phyloP scores from a whole-genome alignment of 2,797 vertebrate genomes.

The Echeneis naucrates region DNA sequence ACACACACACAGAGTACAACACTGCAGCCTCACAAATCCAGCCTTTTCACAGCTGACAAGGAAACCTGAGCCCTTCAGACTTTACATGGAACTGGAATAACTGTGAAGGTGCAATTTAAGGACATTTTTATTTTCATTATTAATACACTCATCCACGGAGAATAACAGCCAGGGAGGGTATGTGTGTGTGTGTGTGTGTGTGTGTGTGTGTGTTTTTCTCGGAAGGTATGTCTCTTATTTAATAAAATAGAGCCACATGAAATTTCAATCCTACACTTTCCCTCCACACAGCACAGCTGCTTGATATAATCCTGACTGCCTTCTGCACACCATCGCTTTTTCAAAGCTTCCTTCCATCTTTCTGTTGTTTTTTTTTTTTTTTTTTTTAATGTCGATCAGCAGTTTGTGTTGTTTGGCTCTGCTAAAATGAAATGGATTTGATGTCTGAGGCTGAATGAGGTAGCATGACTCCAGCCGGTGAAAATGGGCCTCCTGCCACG shows the following conservation, averaged over 20 bases:
- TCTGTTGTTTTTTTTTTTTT: constrained; percentile 34
- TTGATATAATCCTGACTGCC: background rate
- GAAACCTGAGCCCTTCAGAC: background rate
- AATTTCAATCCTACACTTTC: background rate
- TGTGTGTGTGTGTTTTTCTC: background rate
- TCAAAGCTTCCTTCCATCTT: constrained; percentile 46
- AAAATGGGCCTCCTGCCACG: constrained; percentile 7
- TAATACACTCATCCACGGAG: no score
- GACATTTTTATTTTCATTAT: background rate
- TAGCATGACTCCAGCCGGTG: background rate
- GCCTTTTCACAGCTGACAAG: constrained; percentile 10
- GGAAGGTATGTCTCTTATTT: background rate
- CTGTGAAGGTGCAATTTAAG: background rate
- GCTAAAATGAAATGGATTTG: constrained; percentile 35
- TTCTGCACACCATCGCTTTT: background rate
- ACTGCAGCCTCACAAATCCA: constrained; percentile 41
- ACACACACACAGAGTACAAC: no score
- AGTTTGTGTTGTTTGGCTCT: constrained; percentile 24
- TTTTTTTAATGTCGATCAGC: constrained; percentile 59
- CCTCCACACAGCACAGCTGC: constrained; percentile 1
- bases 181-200: no score
- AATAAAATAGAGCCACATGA: background rate
- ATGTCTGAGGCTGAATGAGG: constrained; percentile 13
- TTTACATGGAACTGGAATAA: constrained; percentile 1
- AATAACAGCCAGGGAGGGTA: background rate